Evolutionary conservation across 1,140 invertebrate genomes (phyloP).

Genomic region (Dryas iulia): DNA sequence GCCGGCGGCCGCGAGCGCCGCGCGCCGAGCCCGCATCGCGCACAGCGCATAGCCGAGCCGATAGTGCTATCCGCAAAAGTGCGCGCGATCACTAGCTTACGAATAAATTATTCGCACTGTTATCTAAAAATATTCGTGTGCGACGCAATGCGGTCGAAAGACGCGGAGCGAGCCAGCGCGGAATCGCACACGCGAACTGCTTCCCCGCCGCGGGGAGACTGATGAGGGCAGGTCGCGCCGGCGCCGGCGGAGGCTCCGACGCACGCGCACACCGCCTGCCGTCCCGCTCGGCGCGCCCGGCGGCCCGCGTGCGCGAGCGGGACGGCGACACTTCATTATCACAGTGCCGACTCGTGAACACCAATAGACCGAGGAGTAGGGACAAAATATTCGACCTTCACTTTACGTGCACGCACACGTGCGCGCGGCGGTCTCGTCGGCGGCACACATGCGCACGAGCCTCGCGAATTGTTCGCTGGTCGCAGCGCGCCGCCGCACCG

Average conservation of each 20-base stretch:
- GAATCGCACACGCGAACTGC: conserved; percentile 70
- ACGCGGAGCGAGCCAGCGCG: conserved; percentile 49
- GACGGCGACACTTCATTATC: conserved; percentile 68
- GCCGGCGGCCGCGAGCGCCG: conserved; percentile 44
- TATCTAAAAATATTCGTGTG: conserved; percentile 79
- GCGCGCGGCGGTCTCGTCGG: conserved; percentile 47
- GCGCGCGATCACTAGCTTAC: conserved; percentile 71
- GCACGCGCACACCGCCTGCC: conserved; percentile 62
- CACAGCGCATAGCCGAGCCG: conserved; percentile 56
- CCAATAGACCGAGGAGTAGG: conserved; percentile 78
- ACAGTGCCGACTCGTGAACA: conserved; percentile 73
- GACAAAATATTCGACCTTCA: conserved; percentile 80
- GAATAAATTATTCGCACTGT: conserved; percentile 77
- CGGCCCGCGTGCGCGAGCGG: conserved; percentile 48
- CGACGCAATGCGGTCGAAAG: conserved; percentile 58
- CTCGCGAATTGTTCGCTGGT: conserved; percentile 68
- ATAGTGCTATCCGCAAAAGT: conserved; percentile 65
- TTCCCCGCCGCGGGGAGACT: conserved; percentile 76
- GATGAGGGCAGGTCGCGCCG: conserved; percentile 76
- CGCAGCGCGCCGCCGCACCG: conserved; percentile 44
- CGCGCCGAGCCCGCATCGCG: conserved; percentile 48
- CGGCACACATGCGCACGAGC: conserved; percentile 51
- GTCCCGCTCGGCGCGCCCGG: conserved; percentile 47
- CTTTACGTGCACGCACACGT: conserved; percentile 71
- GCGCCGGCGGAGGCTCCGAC: conserved; percentile 69